Evolutionary conservation across 2,888 invertebrate species (phyloP).

Genomic region (Lagria hirta): DNA sequence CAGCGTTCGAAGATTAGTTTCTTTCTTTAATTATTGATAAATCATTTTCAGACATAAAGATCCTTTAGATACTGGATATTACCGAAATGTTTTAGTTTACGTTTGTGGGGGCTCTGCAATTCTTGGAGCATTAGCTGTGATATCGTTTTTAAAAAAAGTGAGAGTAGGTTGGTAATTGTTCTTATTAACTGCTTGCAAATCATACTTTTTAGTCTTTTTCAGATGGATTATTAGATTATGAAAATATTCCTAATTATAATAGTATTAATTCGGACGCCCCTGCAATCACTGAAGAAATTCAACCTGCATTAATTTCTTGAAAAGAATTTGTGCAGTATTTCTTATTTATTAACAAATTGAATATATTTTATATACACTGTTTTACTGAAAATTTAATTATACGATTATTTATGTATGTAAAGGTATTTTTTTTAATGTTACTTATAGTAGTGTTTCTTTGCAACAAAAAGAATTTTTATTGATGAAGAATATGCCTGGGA

Average conservation of each 20-base stretch:
- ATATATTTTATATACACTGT: no score
- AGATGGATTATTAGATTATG: slow-evolving; percentile 26
- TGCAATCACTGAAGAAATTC: slow-evolving; percentile 20
- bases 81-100: slow-evolving; percentile 58
- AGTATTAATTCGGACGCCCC: slow-evolving; percentile 36
- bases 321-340: slow-evolving; percentile 9
- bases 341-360: slow-evolving; percentile 15
- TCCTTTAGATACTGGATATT: slow-evolving; percentile 54
- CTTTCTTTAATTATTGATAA: no score
- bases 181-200: slow-evolving; percentile 14
- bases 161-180: slow-evolving; percentile 22
- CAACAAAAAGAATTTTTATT: no score
- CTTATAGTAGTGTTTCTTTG: no score
- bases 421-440: no score
- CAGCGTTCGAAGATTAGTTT: no score
- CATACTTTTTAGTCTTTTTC: slow-evolving; percentile 18
- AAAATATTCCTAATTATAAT: slow-evolving; percentile 29
- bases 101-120: slow-evolving; percentile 60
- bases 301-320: slow-evolving; percentile 24
- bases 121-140: slow-evolving; percentile 55
- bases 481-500: no score
- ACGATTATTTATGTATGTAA: no score
- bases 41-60: slow-evolving; percentile 55
- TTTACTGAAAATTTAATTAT: no score
- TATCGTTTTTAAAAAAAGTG: slow-evolving; percentile 33